A percentile compares a stretch with the other conserved stretches of the same genome.
Evolutionary conservation across 2,113 vertebrate species (phyloP).

Genomic region (Callocephalon fimbriatum): DNA sequence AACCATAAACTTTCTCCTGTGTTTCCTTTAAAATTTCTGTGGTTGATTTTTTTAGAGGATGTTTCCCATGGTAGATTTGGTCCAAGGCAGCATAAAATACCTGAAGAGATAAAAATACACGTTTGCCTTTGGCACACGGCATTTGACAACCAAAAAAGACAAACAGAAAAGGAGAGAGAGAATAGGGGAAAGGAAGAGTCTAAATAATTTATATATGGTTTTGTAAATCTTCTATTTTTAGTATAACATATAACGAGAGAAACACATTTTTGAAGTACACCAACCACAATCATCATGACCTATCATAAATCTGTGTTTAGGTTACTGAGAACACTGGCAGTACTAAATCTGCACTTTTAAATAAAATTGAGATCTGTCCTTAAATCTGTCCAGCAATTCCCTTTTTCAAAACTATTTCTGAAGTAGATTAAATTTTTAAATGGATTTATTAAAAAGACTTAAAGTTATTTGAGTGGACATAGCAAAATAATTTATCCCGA

Average conservation of each 20-base stretch:
- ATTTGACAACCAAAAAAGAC: not conserved
- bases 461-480: not conserved
- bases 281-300: not conserved
- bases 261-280: not conserved
- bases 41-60: constrained; percentile 85
- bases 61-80: constrained; percentile 92
- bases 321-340: not conserved
- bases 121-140: not conserved
- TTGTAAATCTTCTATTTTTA: not conserved
- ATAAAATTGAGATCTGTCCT: not conserved
- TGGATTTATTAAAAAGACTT: not conserved
- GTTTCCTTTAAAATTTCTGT: constrained; percentile 92
- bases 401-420: not conserved
- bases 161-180: not conserved
- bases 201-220: not conserved
- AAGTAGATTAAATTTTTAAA: not conserved
- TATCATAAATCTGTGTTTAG: not conserved
- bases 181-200: not conserved
- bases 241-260: not conserved
- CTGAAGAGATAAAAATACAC: constrained; percentile 69
- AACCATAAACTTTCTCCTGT: constrained; percentile 90
- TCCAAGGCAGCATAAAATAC: constrained; percentile 95
- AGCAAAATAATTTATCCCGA: not conserved
- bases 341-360: not conserved
- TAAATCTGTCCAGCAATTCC: not conserved